Base-by-base conservation (phyloP, 2,888 invertebrate species). In the Coleophora deauratella region DNA sequence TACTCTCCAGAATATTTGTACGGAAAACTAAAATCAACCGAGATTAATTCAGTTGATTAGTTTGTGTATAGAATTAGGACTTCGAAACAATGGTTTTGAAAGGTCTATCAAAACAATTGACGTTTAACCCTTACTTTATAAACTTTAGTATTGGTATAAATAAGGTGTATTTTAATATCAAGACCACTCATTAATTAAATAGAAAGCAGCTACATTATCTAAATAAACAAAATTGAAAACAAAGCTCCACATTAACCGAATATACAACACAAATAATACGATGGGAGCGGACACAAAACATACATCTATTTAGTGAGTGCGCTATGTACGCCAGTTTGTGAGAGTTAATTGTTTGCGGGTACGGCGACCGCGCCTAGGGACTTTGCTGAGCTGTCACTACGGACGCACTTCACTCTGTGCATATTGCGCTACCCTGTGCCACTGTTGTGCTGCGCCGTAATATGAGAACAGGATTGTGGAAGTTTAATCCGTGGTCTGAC, bases 261-360 rank as follows among this genome's bases (percentile, higher is more conserved):
- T 21, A 32, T 33, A 7, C 12, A 3, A 14, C 3, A 3, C 10
- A 31, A 31, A 9, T 31, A 4, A 6, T 11, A 31, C 31, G 31
- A 31, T 9, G 3, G 2, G 8, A 31, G 11, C 8, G 3, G 3
- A 11, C 3, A 11, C 31, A 31, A 31, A 9, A 11, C 14, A 35
- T 8, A 31, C 10, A 31, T 31, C 31, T 31, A 11, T 31, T 31
- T 31, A 31, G n/a, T n/a, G 2, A 31, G n/a, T n/a, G 31, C 8
- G 10, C 10, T 31, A 8, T 9, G 27, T 13, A 37, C 14, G 28
- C 15, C 35, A 57, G 60, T 60, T 52, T 49, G 51, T 52, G 54
- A 40, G 49, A 59, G 66, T 67, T 69, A 68, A 68, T 61, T 70
- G 67, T 67, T 65, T 62, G 66, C 56, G 59, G 62, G 57, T 52